These are phyloP conservation scores for Hirtodrosophila cameraria DNA, from an alignment of 2,888 invertebrate species.

Conservation along the genomic window DNA sequence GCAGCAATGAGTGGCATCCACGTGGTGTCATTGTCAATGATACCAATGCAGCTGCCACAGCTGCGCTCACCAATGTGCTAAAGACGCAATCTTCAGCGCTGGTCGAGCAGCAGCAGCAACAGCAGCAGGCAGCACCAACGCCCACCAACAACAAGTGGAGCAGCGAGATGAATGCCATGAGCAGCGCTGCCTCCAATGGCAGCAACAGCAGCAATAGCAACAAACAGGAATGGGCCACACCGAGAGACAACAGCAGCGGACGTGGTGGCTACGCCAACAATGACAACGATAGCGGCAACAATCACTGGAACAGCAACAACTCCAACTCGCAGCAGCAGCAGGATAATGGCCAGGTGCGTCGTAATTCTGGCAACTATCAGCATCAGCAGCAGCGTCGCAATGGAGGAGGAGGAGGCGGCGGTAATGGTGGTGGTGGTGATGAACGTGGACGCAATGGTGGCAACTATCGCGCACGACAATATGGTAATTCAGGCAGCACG, in stretches of 20 bases:
- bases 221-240: slow-evolving; percentile 63
- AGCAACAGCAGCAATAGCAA: slow-evolving; percentile 57
- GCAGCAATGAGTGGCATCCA: slow-evolving; percentile 68
- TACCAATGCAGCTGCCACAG: slow-evolving; percentile 66
- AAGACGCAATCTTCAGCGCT: slow-evolving; percentile 58
- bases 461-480: slow-evolving; percentile 69
- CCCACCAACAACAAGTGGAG: slow-evolving; percentile 80
- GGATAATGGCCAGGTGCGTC: slow-evolving; percentile 67
- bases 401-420: slow-evolving; percentile 34
- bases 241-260: slow-evolving; percentile 67
- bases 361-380: slow-evolving; percentile 72
- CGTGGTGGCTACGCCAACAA: slow-evolving; percentile 30
- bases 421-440: slow-evolving; percentile 51
- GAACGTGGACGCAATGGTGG: slow-evolving; percentile 72
- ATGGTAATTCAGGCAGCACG: slow-evolving; percentile 71
- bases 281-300: slow-evolving; percentile 52
- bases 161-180: slow-evolving; percentile 79
- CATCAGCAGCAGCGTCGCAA: slow-evolving; percentile 60
- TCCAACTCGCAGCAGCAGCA: slow-evolving; percentile 35
- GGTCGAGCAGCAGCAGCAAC: slow-evolving; percentile 6
- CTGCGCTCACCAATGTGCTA: slow-evolving; percentile 67
- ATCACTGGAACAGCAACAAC: slow-evolving; percentile 66
- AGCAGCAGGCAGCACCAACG: slow-evolving; percentile 32
- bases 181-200: slow-evolving; percentile 60
- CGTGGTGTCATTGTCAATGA: slow-evolving; percentile 43